A percentile compares a stretch with the other conserved stretches of the same genome.
Evolutionary conservation across 2,113 vertebrate species (phyloP).

Genomic region (Cryptomyrus ogoouensis): DNA sequence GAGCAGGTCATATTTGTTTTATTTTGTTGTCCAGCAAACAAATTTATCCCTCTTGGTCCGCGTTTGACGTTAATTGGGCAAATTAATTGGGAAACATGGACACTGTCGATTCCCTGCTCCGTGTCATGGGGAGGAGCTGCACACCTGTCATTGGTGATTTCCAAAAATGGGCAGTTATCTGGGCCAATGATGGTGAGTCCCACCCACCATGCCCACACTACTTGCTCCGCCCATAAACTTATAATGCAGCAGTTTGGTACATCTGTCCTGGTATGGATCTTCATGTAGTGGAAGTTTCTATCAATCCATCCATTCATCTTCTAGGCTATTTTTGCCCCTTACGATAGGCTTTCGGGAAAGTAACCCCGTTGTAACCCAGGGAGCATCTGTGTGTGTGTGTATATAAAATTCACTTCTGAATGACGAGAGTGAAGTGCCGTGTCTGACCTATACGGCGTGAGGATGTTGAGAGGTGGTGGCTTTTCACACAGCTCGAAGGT

Average conservation of each 20-base stretch:
- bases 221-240: background rate
- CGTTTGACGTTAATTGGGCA: background rate
- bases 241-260: background rate
- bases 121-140: background rate
- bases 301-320: background rate
- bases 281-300: background rate
- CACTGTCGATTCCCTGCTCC: background rate
- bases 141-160: background rate
- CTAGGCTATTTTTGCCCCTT: background rate
- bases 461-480: slow-evolving; percentile 94
- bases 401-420: background rate
- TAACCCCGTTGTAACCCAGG: background rate
- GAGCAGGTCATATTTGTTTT: background rate
- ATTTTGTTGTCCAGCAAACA: background rate
- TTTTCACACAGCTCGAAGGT: slow-evolving; percentile 87
- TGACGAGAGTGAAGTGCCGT: background rate
- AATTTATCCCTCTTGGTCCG: background rate
- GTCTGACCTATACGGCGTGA: slow-evolving; percentile 88
- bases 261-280: background rate
- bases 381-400: background rate
- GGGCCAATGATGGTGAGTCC: background rate
- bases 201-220: background rate
- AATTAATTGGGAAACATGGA: background rate
- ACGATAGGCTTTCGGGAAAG: background rate
- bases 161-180: background rate